phyloP scores from a whole-genome alignment of 2,113 vertebrate genomes.

The Nycticebus coucang region DNA sequence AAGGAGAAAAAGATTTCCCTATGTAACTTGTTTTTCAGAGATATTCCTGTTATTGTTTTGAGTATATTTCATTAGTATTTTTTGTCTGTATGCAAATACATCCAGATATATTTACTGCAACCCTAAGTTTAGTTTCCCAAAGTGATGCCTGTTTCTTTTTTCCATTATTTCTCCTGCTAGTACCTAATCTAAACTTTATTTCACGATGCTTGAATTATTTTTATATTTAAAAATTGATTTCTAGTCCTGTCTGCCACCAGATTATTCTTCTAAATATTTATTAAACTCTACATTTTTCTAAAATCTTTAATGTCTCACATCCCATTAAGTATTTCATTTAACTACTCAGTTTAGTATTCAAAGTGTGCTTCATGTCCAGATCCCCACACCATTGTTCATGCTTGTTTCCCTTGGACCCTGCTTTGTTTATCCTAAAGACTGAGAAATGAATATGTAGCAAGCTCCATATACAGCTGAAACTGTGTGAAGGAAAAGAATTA shows the following conservation, averaged over 20 bases:
- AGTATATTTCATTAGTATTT: background rate
- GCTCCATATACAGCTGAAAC: background rate
- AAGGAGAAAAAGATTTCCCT: background rate
- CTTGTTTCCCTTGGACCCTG: background rate
- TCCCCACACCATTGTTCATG: background rate
- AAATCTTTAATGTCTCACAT: background rate
- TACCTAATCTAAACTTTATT: constrained; percentile 25
- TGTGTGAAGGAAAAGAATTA: constrained; percentile 42
- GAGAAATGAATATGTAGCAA: background rate
- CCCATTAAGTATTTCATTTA: background rate
- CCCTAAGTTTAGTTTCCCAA: background rate
- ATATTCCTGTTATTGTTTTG: background rate
- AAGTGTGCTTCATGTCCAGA: background rate
- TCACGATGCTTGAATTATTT: background rate
- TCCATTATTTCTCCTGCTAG: background rate
- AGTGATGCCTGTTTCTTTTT: background rate
- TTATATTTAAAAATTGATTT: background rate
- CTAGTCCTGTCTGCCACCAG: background rate
- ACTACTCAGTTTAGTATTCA: constrained; percentile 18
- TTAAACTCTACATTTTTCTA: too few species aligned
- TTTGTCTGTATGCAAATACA: background rate
- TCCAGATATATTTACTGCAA: background rate
- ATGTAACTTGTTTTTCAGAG: background rate
- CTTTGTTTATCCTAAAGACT: constrained; percentile 1
- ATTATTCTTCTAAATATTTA: background rate